Evolutionary conservation across 1,140 invertebrate species (phyloP).

Genomic region (Pollicipes pollicipes): DNA sequence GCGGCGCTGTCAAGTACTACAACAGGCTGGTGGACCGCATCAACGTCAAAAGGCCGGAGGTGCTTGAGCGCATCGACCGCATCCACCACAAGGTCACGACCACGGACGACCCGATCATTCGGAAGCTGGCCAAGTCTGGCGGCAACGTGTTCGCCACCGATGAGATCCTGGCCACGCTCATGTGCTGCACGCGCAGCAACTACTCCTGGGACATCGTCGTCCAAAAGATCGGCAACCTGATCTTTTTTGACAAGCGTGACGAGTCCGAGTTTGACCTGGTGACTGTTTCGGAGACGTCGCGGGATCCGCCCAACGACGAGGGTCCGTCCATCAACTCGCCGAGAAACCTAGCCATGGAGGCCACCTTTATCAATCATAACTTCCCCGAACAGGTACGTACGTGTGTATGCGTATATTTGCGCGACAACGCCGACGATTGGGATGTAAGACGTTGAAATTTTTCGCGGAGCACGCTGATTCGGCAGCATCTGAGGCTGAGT

Average conservation of each 20-base stretch:
- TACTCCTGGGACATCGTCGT: conserved; percentile 99
- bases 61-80: conserved; percentile 79
- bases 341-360: conserved; percentile 86
- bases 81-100: conserved; percentile 97
- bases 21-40: conserved; percentile 93
- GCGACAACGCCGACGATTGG: no score
- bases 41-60: conserved; percentile 88
- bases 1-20: conserved; percentile 90
- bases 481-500: conserved; percentile 3
- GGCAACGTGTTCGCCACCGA: conserved; percentile 98
- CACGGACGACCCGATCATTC: conserved; percentile 93
- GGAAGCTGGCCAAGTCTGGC: conserved; percentile 28
- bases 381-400: conserved; percentile 87
- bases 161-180: conserved; percentile 90
- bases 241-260: conserved; percentile 97
- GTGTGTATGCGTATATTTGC: no score
- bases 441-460: no score
- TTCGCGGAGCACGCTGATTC: no score
- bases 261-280: conserved; percentile 91
- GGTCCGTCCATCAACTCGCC: conserved; percentile 87
- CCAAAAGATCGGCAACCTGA: conserved; percentile 89
- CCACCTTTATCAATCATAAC: conserved; percentile 98
- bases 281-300: conserved; percentile 95
- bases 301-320: conserved; percentile 92
- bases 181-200: conserved; percentile 94